Base-by-base conservation (phyloP, 2,888 invertebrate species). In the Pristionchus japonicus region DNA sequence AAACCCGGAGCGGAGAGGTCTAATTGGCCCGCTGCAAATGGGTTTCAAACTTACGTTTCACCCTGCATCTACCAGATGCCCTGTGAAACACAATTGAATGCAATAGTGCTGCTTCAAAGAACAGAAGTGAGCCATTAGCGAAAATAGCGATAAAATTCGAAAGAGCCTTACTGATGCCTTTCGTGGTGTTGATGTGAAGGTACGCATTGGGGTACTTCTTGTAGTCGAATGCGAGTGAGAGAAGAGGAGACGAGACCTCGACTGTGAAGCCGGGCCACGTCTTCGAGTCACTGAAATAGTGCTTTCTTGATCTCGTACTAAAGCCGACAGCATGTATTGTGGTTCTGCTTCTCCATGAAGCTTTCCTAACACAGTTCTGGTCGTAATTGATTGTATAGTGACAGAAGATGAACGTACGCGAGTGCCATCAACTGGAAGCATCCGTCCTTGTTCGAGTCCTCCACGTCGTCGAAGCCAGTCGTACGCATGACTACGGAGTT, bases 141-240 rank as follows among this genome's bases (percentile, higher is more conserved):
- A n/a, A n/a, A n/a, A n/a, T n/a, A n/a, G n/a, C n/a, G n/a, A n/a
- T n/a, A n/a, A n/a, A n/a, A n/a, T n/a, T n/a, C n/a, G 43, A 43
- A 11, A 11, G 43, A 43, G 7, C 6, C 74, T 74, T 27, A 74
- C 74, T 6, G 7, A 40, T 40, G 2, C 37, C 74, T 40, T 40
- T 74, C 9, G 80, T 31, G 4, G 47, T 31, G 15, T 13, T 1
- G 13, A 80, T 27, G 37, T 49, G 80, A 4, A 80, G 31, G 23
- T 27, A 49, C 15, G 80, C 80, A 49, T 80, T 31, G 27, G 80
- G 80, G 15, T 80, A 80, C 17, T 80, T 80, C 49, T 80, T 80
- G 80, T 80, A 49, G 80, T 80, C 49, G 47, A 80, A 80, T 80
- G 80, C 47, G 37, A 80, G 34, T 31, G 80, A 80, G 47, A 80